phyloP scores from a whole-genome alignment of 2,888 invertebrate species.

The Drosophila lacicola region DNA sequence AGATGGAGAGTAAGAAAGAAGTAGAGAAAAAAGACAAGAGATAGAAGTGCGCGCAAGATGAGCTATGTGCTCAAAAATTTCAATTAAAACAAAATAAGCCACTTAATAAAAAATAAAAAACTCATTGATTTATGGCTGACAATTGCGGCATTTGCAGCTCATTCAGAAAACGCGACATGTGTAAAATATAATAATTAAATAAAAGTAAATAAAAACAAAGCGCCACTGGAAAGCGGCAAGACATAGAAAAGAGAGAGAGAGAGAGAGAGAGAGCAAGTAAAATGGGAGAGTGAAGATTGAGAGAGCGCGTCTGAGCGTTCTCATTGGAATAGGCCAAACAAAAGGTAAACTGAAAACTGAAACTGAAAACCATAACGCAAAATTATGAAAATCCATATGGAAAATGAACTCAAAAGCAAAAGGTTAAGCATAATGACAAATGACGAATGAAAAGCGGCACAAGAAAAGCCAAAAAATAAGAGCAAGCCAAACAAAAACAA shows the following conservation, averaged over 20 bases:
- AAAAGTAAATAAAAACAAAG: conserved; percentile 74
- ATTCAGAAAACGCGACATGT: conserved; percentile 67
- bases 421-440: conserved; percentile 48
- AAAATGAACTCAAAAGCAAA: conserved; percentile 58
- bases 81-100: conserved; percentile 22
- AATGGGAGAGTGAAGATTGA: background rate
- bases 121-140: conserved; percentile 56
- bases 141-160: conserved; percentile 34
- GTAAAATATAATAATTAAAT: conserved; percentile 64
- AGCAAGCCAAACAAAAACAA: conserved; percentile 44
- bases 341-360: conserved; percentile 45
- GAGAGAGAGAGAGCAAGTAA: conserved; percentile 3
- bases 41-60: conserved; percentile 29
- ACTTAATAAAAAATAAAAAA: conserved; percentile 5
- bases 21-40: conserved; percentile 19
- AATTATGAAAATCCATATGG: conserved; percentile 72
- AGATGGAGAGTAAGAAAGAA: conserved; percentile 15
- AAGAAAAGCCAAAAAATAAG: conserved; percentile 42
- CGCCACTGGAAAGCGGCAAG: conserved; percentile 60
- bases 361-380: conserved; percentile 57
- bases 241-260: conserved; percentile 5
- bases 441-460: conserved; percentile 34
- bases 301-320: conserved; percentile 5
- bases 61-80: conserved; percentile 51
- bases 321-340: conserved; percentile 54